Conservation (phyloP, 2,888 invertebrate genomes). For the Tortricodes alternella region DNA sequence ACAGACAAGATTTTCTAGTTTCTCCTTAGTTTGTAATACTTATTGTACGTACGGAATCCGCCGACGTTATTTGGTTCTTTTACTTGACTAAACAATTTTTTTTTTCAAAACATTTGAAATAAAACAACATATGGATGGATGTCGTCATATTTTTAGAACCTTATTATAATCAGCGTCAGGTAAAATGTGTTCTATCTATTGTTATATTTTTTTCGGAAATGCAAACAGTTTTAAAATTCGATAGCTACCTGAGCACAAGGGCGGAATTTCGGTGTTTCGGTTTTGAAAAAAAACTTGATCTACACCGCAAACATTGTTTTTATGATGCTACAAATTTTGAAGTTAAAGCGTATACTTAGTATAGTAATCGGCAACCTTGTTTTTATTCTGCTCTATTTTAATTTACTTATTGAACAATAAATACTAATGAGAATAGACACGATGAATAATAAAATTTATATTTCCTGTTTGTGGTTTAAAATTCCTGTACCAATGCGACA, state of each 20-base stretch:
- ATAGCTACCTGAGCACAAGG: slow-evolving; percentile 77
- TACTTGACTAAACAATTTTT: slow-evolving; percentile 29
- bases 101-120: slow-evolving; percentile 49
- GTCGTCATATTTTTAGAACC: slow-evolving; percentile 77
- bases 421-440: background rate
- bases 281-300: slow-evolving; percentile 70
- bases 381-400: background rate
- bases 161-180: slow-evolving; percentile 79
- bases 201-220: slow-evolving; percentile 72
- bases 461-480: background rate
- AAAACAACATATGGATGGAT: slow-evolving; percentile 68
- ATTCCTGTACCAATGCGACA: background rate
- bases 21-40: too few species aligned
- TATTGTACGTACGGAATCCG: slow-evolving; percentile 6
- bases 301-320: slow-evolving; percentile 81
- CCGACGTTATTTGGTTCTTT: slow-evolving; percentile 11
- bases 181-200: slow-evolving; percentile 69
- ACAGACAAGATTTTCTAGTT: too few species aligned
- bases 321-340: slow-evolving; percentile 56
- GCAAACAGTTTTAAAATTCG: slow-evolving; percentile 76
- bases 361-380: slow-evolving; percentile 51
- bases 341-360: slow-evolving; percentile 46
- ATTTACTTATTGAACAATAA: background rate
- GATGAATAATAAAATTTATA: too few species aligned
- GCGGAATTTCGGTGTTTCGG: slow-evolving; percentile 74